Evolutionary conservation across 2,797 vertebrate species (phyloP).

Genomic region (Anguilla pacifica): DNA sequence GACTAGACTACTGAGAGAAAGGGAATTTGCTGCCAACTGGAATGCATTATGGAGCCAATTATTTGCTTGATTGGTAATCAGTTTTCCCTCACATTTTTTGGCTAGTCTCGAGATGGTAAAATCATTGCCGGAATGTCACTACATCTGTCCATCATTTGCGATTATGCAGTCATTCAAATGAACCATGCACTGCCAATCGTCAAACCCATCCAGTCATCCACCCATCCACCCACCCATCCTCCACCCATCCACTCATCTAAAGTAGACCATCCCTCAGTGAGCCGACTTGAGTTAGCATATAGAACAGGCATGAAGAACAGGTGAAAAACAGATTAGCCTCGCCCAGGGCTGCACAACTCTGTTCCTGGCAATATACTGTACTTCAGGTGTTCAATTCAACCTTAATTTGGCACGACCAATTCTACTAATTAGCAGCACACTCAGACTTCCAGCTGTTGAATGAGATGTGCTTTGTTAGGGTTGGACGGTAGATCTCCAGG

Average conservation of each 20-base stretch:
- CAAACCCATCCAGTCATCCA: background rate
- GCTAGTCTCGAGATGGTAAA: background rate
- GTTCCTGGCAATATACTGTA: background rate
- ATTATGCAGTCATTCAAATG: background rate
- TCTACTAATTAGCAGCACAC: background rate
- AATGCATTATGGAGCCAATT: background rate
- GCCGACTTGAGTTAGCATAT: background rate
- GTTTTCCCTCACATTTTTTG: background rate
- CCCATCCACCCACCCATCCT: background rate
- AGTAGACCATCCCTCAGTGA: background rate
- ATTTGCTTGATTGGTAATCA: conserved; percentile 5
- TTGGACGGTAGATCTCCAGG: too few species aligned
- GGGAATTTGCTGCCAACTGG: background rate
- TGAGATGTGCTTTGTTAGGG: background rate
- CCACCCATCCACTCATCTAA: background rate
- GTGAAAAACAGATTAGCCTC: background rate
- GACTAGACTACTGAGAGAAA: background rate
- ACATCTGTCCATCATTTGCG: background rate
- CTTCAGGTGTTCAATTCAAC: background rate
- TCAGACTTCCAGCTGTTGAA: background rate
- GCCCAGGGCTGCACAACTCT: background rate
- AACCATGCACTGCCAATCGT: background rate
- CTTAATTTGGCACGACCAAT: background rate
- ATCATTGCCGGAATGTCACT: background rate
- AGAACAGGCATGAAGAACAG: background rate